Base-by-base conservation (phyloP, 2,888 invertebrate species). In the Drosophila picticornis region DNA sequence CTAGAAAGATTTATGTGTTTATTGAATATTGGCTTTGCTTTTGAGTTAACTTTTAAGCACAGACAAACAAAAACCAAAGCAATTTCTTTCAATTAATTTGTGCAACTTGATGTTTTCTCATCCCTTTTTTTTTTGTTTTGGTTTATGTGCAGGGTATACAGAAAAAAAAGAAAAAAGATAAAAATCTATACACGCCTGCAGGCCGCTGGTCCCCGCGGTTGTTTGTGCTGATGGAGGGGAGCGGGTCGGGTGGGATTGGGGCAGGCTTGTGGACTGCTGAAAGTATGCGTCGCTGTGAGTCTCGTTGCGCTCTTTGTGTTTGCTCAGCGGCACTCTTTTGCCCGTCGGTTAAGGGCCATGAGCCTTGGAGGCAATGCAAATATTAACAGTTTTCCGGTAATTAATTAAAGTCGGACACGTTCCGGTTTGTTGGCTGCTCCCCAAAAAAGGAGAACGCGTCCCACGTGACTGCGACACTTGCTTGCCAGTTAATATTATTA, bases 361-460 rank as follows among this genome's bases (percentile, higher is more conserved):
- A 29, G 36, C 67, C 72, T 80, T 68, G 66, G 72, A 62, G 88
- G 88, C 83, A 84, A 70, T 82, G 83, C 88, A 84, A 84, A 84
- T 90, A 90, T 84, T 88, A 84, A 90, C 85, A 88, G 83, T 87
- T 82, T 84, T 84, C 75, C 83, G 83, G 88, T 90, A 84, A 90
- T 84, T 84, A 84, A 84, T 90, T 90, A 84, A 88, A 88, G 69
- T 84, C 75, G 75, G 77, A 81, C 81, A 77, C 77, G 64, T 36
- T 53, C 13, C 27, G 13, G 4, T 13, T 38, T 56, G 27, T 9
- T 64, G 43, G 31, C 13, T n/a, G 6, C 40, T 3, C 6, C 19
- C 57, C 22, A 16, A 22, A 22, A n/a, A 16, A 5, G 56, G 7
- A 56, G 27, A 27, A 22, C 6, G 9, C 58, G 19, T 46, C 46